Conservation (phyloP, 2,888 invertebrate species). For the Clanis bilineata region DNA sequence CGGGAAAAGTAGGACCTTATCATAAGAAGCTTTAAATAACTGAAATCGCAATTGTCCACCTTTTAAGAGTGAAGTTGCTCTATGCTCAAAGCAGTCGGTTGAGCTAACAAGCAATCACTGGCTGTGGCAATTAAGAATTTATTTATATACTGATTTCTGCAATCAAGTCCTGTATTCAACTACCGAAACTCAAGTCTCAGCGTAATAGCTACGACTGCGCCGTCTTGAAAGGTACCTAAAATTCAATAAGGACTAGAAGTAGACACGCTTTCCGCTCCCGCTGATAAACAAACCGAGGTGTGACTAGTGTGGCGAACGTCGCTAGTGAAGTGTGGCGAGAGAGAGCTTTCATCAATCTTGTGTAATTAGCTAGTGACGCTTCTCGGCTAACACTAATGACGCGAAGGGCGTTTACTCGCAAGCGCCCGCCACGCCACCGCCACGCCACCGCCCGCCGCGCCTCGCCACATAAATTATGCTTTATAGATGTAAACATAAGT, state of each 20-base stretch:
- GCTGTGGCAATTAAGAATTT: too few relatives aligned
- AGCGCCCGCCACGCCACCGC: conserved; percentile 5
- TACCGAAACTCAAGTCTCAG: too few relatives aligned
- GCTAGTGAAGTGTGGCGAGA: conserved; percentile 48
- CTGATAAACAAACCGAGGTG: conserved; percentile 15
- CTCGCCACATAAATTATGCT: conserved; percentile 44
- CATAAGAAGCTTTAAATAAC: too few relatives aligned
- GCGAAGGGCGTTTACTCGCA: conserved; percentile 42
- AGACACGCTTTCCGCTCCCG: conserved; percentile 13
- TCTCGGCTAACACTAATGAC: conserved; percentile 62
- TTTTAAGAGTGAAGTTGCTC: too few relatives aligned
- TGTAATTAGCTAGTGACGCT: conserved; percentile 69
- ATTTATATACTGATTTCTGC: too few relatives aligned
- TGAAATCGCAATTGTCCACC: too few relatives aligned
- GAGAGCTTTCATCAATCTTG: conserved; percentile 67
- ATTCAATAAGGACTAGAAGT: background rate
- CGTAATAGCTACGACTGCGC: too few relatives aligned
- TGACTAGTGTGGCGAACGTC: conserved; percentile 28
- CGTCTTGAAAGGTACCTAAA: too few relatives aligned
- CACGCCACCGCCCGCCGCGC: conserved; percentile 28
- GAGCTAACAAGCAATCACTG: too few relatives aligned
- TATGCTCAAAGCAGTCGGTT: too few relatives aligned
- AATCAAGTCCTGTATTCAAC: too few relatives aligned
- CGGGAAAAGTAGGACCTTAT: too few relatives aligned
- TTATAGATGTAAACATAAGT: conserved; percentile 14